phyloP scores from a whole-genome alignment of 2,797 vertebrate genomes.

The Sebastes trivittatus region DNA sequence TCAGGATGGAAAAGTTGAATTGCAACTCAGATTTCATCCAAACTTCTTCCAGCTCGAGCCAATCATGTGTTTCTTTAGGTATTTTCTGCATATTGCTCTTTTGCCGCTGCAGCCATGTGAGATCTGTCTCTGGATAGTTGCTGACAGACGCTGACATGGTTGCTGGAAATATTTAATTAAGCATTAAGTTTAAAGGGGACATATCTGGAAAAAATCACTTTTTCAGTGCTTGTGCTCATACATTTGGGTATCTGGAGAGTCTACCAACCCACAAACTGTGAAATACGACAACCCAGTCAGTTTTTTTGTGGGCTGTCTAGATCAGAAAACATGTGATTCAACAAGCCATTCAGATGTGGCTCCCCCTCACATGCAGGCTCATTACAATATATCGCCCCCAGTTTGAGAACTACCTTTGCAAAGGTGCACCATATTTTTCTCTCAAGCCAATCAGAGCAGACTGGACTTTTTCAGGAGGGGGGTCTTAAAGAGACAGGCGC shows the following conservation, averaged over 20 bases:
- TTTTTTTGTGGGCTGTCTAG: not conserved
- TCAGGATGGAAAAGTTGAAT: conserved; percentile 6
- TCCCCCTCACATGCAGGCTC: too few species aligned
- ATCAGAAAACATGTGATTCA: not conserved
- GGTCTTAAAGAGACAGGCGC: too few species aligned
- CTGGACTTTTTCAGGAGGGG: too few species aligned
- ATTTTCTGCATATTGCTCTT: not conserved
- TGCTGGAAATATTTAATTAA: conserved; percentile 13
- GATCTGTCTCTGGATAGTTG: not conserved
- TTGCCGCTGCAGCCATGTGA: conserved; percentile 6
- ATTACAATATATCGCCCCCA: too few species aligned
- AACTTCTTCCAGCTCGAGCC: not conserved
- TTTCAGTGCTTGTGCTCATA: not conserved
- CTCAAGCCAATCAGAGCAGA: too few species aligned
- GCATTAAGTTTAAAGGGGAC: not conserved
- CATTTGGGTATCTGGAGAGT: not conserved
- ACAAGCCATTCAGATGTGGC: not conserved
- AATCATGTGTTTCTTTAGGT: not conserved
- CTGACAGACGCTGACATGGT: not conserved
- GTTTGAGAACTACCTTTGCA: too few species aligned
- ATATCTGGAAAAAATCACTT: not conserved
- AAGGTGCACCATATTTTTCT: too few species aligned
- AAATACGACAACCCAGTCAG: not conserved
- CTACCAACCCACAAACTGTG: not conserved
- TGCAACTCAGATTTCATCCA: conserved; percentile 2